Conservation (phyloP, 2,888 invertebrate genomes). For the Caenorhabditis sinica region DNA sequence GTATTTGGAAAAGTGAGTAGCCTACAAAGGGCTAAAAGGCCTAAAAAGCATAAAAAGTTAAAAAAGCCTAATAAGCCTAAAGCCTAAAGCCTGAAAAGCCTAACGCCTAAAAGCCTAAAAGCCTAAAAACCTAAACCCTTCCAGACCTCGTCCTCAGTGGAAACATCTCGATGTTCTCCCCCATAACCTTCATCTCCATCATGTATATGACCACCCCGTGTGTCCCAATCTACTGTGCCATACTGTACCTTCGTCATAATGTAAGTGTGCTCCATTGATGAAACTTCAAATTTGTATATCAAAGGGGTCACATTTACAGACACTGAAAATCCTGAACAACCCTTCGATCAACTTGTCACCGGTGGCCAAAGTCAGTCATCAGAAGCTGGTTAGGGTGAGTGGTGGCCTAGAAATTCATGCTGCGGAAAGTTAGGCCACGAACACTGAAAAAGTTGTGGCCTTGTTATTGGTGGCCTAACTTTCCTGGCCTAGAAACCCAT, state of each 20-base stretch:
- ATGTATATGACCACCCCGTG: conserved; percentile 64
- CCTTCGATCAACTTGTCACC: conserved; percentile 36
- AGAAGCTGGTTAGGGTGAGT: conserved; percentile 47
- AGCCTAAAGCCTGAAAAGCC: too few relatives aligned
- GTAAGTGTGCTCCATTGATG: conserved; percentile 5
- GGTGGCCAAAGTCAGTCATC: conserved; percentile 41
- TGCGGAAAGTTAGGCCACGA: too few relatives aligned
- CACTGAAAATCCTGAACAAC: conserved; percentile 42
- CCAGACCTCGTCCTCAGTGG: conserved; percentile 36
- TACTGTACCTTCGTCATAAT: conserved; percentile 52
- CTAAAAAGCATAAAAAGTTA: background rate
- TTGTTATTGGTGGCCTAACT: too few relatives aligned
- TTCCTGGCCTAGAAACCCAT: background rate
- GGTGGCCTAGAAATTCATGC: background rate
- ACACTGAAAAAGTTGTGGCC: too few relatives aligned
- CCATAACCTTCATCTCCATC: conserved; percentile 34
- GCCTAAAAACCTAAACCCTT: too few relatives aligned
- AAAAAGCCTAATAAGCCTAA: background rate
- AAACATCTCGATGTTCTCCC: conserved; percentile 45
- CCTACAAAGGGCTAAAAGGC: background rate
- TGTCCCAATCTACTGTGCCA: conserved; percentile 60
- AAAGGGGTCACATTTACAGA: conserved; percentile 19
- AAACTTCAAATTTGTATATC: background rate
- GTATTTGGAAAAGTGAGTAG: conserved; percentile 37
- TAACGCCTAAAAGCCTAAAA: too few relatives aligned